A percentile compares a stretch with the other conserved stretches of the same genome.
phyloP scores from a whole-genome alignment of 2,113 vertebrate genomes.

The Athene noctua region DNA sequence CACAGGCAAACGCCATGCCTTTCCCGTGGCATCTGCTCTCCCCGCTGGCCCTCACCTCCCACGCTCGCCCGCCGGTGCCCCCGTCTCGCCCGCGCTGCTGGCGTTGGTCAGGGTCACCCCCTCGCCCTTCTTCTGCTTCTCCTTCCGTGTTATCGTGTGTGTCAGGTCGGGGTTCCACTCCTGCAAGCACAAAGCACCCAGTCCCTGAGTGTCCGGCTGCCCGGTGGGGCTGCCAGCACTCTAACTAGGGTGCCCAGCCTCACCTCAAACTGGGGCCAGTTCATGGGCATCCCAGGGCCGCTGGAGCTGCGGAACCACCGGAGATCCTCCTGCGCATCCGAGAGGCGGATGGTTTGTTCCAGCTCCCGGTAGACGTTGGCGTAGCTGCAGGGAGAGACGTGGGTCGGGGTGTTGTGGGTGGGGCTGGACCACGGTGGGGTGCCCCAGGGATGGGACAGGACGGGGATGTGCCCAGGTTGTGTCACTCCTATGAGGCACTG shows the following conservation, averaged over 20 bases:
- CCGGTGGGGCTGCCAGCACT: fast-evolving
- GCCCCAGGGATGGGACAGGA: neutral
- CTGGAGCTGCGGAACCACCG: slow-evolving; percentile 97
- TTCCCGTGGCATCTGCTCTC: fast-evolving
- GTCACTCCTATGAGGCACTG: neutral
- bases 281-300: slow-evolving; percentile 95
- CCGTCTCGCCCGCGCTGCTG: slow-evolving; percentile 80
- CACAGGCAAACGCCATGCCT: fast-evolving
- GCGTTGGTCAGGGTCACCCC: slow-evolving; percentile 81
- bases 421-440: fast-evolving
- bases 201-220: fast-evolving
- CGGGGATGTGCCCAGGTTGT: neutral
- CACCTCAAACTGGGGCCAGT: slow-evolving; percentile 97
- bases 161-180: slow-evolving; percentile 95
- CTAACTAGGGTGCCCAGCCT: neutral
- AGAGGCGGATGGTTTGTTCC: slow-evolving; percentile 88
- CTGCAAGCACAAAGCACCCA: slow-evolving; percentile 58
- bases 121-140: slow-evolving; percentile 92
- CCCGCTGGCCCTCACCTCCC: slow-evolving; percentile 78
- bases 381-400: slow-evolving; percentile 73
- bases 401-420: neutral
- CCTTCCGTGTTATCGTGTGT: slow-evolving; percentile 86
- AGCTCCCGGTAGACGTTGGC: slow-evolving; percentile 90
- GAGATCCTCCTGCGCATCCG: slow-evolving; percentile 95
- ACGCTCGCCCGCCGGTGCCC: slow-evolving; percentile 85